A percentile compares a stretch with the other conserved stretches of the same genome.
Conservation (phyloP, 2,888 invertebrate species). For the Diadegma fenestrale region DNA sequence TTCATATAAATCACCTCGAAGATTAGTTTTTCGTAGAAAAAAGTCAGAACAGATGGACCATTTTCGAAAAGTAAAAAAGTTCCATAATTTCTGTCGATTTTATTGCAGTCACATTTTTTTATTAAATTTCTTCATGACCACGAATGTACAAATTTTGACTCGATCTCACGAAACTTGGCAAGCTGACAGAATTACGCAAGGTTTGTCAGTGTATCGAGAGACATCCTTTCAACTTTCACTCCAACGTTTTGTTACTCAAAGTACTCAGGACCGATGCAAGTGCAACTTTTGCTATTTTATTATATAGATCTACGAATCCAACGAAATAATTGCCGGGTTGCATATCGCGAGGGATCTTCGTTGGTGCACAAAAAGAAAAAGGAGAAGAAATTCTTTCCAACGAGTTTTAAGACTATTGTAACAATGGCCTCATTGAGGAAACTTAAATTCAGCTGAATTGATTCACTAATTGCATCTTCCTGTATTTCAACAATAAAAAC, state of each 20-base stretch:
- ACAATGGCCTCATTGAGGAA: conserved; percentile 28
- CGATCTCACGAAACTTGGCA: conserved; percentile 11
- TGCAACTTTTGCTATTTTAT: conserved; percentile 12
- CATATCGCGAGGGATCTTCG: conserved; percentile 47
- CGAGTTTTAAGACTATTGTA: conserved; percentile 23
- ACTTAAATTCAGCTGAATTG: neutral
- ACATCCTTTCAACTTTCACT: conserved; percentile 62
- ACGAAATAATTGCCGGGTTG: conserved; percentile 50
- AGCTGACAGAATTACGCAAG: conserved; percentile 41
- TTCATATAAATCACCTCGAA: neutral
- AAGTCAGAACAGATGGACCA: neutral
- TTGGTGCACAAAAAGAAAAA: conserved; percentile 3
- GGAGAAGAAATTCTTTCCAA: neutral
- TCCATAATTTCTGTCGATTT: neutral
- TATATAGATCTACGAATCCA: conserved; percentile 42
- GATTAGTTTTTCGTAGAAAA: neutral
- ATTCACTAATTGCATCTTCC: conserved; percentile 7
- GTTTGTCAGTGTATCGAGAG: conserved; percentile 39
- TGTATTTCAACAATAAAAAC: neutral
- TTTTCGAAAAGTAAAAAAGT: neutral
- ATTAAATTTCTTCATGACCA: neutral
- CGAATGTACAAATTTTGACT: neutral
- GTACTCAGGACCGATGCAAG: conserved; percentile 14
- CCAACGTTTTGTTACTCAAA: conserved; percentile 28
- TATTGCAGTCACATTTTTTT: neutral